Conservation (phyloP, 2,888 invertebrate genomes). For the Plebejus anna region DNA sequence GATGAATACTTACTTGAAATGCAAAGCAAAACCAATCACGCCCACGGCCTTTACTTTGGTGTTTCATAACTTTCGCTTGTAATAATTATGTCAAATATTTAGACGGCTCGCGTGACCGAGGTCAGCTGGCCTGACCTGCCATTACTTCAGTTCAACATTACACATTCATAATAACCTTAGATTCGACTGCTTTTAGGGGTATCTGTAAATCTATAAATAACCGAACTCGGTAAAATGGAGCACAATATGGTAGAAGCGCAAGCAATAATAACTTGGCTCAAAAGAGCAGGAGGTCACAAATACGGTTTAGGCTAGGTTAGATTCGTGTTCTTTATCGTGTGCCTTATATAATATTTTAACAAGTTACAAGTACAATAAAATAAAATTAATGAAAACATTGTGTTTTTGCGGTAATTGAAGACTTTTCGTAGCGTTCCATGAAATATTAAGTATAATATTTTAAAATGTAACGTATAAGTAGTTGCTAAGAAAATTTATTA, state of each 20-base stretch:
- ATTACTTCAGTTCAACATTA: conserved; percentile 25
- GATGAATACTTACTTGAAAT: background rate
- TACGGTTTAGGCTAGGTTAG: background rate
- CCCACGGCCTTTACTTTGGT: background rate
- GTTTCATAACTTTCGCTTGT: conserved; percentile 22
- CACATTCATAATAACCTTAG: conserved; percentile 23
- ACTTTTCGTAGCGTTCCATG: background rate
- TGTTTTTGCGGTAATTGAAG: background rate
- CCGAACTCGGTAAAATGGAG: background rate
- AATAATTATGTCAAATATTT: conserved; percentile 29
- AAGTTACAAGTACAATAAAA: background rate
- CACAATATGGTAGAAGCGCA: background rate
- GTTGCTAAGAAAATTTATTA: background rate
- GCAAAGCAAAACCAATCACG: background rate
- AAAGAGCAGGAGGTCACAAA: background rate
- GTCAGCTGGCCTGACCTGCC: conserved; percentile 20
- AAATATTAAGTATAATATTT: background rate
- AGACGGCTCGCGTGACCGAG: conserved; percentile 25
- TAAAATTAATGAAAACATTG: background rate
- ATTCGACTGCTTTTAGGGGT: conserved; percentile 21
- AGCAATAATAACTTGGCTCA: background rate
- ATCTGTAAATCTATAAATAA: conserved; percentile 7
- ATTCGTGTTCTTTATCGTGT: background rate
- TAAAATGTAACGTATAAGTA: background rate
- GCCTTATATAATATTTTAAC: background rate